Evolutionary conservation across 1,140 invertebrate genomes (phyloP), one percentile per base, ranked within the genome.

Genomic region (Diabrotica undecimpunctata): DNA sequence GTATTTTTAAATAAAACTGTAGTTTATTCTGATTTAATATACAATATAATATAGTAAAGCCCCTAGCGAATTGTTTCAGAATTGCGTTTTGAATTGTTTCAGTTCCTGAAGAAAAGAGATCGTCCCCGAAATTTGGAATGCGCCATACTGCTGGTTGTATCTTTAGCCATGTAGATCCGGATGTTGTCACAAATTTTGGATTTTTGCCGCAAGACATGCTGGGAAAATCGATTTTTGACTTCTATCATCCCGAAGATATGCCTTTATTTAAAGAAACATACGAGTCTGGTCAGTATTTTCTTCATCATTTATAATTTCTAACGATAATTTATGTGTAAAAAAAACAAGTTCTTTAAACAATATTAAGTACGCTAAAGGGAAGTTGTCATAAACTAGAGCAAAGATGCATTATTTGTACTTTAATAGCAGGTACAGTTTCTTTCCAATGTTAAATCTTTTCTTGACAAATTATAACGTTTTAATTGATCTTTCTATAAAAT

Each of bases 161-260:
- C 38, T 81, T 95, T 39, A 88, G 87, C 46, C 86, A 93, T 74
- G 86, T 94, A 7, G 92, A 94, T 75, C 79, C 83, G 9, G 90
- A 90, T 52, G 87, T 90, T 9, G 89, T 95, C 0, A 87, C 88
- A 11, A 90, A 92, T 70, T 82, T 96, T 64, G 95, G 95, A 0
- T 95, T 92, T 78, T 77, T 95, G 58, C 94, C 95, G 0, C 94
- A 96, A 77, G 94, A 96, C 74, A 85, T 96, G 70, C 81, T 91
- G 25, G 89, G 91, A 0, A 87, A 86, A 67, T 91, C 91, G 38
- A 85, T 95, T 7, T 88, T 96, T 74, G 88, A 92, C 70, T 90
- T 94, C 71, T 96, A 94, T 76, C 93, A 96, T 80, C 91, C 92
- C 0, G 90, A 93, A 70, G 94, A 96, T 78, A 79, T 96, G 70